Conservation (phyloP, 1,140 invertebrate genomes). For the Nasonia giraulti region DNA sequence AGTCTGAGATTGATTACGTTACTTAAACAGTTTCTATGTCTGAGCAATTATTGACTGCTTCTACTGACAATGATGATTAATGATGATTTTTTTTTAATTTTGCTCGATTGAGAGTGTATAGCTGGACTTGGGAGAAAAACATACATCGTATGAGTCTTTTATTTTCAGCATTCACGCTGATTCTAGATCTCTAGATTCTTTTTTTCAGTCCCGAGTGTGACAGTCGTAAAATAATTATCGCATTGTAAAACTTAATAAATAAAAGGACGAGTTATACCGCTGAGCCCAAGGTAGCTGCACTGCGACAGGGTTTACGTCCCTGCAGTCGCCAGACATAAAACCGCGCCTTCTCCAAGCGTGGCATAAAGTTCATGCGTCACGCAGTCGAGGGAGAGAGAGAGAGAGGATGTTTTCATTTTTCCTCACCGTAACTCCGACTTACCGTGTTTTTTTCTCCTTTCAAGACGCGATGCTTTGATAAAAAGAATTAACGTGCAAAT, state of each 20-base stretch:
- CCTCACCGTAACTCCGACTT: background rate
- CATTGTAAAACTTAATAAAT: slow-evolving; percentile 46
- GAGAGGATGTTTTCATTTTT: slow-evolving; percentile 35
- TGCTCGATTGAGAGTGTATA: no score
- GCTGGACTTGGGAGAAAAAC: no score
- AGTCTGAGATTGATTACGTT: no score
- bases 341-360: slow-evolving; percentile 4
- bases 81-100: no score
- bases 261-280: slow-evolving; percentile 36
- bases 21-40: no score
- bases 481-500: slow-evolving; percentile 38
- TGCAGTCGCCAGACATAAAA: slow-evolving; percentile 37
- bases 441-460: slow-evolving; percentile 5
- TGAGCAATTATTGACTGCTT: no score
- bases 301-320: slow-evolving; percentile 34
- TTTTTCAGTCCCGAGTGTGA: slow-evolving; percentile 39
- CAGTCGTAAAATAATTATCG: slow-evolving; percentile 51
- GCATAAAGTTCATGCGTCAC: slow-evolving; percentile 43
- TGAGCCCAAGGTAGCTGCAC: background rate
- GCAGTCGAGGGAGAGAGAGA: background rate
- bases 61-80: no score
- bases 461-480: background rate
- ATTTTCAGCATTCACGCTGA: slow-evolving; percentile 22
- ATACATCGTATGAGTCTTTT: background rate
- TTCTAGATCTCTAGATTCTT: slow-evolving; percentile 37